Conservation (phyloP, 2,113 vertebrate genomes). For the Antechinus stuartii region DNA sequence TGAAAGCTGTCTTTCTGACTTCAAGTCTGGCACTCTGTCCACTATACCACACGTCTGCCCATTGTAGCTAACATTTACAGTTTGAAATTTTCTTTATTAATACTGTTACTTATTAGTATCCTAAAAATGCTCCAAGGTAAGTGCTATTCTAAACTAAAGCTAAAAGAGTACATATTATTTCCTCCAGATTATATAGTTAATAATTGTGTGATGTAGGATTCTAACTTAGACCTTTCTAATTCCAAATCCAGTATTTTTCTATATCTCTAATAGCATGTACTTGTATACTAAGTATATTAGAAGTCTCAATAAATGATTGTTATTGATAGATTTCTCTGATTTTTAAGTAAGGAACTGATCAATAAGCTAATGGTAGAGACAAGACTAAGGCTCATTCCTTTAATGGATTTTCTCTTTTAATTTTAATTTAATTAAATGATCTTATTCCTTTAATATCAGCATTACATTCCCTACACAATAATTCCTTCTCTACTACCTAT, state of each 20-base stretch:
- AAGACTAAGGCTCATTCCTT: neutral
- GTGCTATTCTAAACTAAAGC: neutral
- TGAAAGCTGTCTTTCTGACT: neutral
- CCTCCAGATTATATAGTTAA: neutral
- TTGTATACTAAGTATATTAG: neutral
- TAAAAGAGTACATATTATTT: neutral
- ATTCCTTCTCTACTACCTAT: neutral
- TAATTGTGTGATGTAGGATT: neutral
- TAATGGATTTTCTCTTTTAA: neutral
- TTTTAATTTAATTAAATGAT: neutral
- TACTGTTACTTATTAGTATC: neutral
- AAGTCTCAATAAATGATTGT: neutral
- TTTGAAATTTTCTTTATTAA: neutral
- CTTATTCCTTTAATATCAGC: neutral
- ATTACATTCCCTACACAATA: neutral
- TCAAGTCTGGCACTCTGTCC: neutral
- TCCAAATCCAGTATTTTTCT: neutral
- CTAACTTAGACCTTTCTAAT: neutral
- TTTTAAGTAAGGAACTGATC: neutral
- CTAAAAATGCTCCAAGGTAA: neutral
- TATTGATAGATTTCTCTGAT: neutral
- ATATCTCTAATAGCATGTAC: neutral
- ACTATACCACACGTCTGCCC: neutral
- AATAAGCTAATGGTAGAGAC: constrained; percentile 1
- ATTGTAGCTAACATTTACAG: neutral